Evolutionary conservation across 1,140 invertebrate genomes (phyloP).

Genomic region (Carcinoscorpius rotundicauda): DNA sequence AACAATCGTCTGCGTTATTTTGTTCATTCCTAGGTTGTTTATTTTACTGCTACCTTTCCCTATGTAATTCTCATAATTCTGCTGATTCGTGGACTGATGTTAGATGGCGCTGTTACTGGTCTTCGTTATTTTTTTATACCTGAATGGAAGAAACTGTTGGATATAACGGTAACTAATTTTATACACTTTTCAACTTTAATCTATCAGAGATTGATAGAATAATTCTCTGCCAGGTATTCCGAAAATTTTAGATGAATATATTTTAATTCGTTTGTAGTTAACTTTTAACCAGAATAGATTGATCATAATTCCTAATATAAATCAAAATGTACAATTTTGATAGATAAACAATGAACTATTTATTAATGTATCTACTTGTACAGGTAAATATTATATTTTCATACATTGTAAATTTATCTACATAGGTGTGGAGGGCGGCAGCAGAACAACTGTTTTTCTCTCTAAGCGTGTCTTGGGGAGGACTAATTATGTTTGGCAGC

Average conservation of each 20-base stretch:
- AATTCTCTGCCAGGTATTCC: no score
- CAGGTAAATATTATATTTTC: no score
- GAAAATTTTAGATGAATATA: no score
- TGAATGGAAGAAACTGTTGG: conserved; percentile 30
- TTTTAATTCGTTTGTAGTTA: no score
- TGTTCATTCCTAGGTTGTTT: conserved; percentile 34
- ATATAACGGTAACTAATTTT: conserved; percentile 30
- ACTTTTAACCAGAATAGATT: no score
- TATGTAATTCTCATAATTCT: conserved; percentile 43
- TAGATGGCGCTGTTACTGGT: conserved; percentile 37
- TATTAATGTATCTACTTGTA: no score
- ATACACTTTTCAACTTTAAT: no score
- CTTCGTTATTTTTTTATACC: conserved; percentile 38
- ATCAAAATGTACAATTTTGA: no score
- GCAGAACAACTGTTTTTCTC: conserved; percentile 39
- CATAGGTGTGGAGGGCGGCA: conserved; percentile 35
- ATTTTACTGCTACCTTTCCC: conserved; percentile 47
- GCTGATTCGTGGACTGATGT: conserved; percentile 42
- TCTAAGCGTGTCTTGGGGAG: conserved; percentile 35
- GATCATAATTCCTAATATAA: no score
- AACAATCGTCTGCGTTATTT: not conserved
- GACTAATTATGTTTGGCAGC: conserved; percentile 37
- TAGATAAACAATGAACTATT: no score
- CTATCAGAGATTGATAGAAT: no score
- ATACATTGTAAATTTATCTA: not conserved